These are phyloP conservation scores for Drosophila stalkeri DNA, from an alignment of 2,888 invertebrate genomes.

Conservation along the genomic window DNA sequence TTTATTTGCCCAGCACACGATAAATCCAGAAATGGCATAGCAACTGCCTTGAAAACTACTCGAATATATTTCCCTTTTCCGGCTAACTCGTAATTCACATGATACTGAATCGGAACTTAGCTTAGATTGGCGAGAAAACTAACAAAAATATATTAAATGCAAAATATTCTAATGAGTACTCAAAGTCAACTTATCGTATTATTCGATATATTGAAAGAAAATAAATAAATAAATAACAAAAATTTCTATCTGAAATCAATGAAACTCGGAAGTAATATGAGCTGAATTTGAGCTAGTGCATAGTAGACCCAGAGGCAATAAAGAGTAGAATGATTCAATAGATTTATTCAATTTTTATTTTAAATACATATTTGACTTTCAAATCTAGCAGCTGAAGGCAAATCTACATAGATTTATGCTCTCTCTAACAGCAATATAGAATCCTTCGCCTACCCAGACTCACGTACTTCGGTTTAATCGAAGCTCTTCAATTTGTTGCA, in stretches of 20 bases:
- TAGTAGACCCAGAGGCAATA: not conserved
- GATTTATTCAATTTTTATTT: too few species aligned
- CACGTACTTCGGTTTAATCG: constrained; percentile 5
- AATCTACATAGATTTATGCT: too few species aligned
- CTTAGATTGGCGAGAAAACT: not conserved
- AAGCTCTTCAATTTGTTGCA: not conserved
- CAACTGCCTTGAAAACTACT: constrained; percentile 20
- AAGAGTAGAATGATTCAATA: too few species aligned
- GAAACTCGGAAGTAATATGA: too few species aligned
- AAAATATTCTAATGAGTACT: not conserved
- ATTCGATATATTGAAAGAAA: not conserved
- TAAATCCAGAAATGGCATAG: constrained; percentile 1
- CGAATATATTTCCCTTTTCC: constrained; percentile 1
- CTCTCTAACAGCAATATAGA: too few species aligned
- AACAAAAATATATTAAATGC: not conserved
- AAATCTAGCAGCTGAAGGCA: too few species aligned
- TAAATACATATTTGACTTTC: too few species aligned
- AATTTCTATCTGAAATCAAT: not conserved
- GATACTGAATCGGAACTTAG: not conserved
- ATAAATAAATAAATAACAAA: too few species aligned
- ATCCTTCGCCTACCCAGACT: not conserved
- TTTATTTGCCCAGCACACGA: constrained; percentile 28
- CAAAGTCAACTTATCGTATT: not conserved
- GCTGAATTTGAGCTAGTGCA: not conserved
- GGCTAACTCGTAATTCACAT: not conserved